Percentiles rank a stretch among this genome's conserved stretches.
Evolutionary conservation across 2,797 vertebrate species (phyloP).

Genomic region (Pampus argenteus): DNA sequence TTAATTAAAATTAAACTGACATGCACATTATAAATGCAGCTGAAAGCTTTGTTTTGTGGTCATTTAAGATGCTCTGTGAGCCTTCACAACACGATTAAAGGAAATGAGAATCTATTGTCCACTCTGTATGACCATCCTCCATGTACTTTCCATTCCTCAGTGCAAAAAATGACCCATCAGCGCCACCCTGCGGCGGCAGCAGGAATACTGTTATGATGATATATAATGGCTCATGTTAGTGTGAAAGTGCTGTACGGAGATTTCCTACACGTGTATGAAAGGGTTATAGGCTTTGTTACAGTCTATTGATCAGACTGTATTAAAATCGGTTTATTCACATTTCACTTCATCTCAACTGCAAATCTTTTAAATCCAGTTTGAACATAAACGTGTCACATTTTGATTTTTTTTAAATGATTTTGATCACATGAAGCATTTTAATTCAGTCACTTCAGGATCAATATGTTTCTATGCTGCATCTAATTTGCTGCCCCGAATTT

Average conservation of each 20-base stretch:
- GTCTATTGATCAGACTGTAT: fast-evolving
- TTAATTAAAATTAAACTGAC: background rate
- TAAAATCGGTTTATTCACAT: background rate
- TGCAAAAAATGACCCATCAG: constrained; percentile 26
- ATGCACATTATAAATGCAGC: background rate
- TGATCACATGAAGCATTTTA: background rate
- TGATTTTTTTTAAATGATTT: background rate
- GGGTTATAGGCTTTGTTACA: background rate
- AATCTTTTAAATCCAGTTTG: fast-evolving
- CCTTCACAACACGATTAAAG: background rate
- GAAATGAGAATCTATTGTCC: background rate
- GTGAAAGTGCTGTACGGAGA: background rate
- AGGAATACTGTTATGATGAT: too few relatives aligned
- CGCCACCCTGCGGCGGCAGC: constrained; percentile 44
- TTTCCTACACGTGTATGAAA: constrained; percentile 1
- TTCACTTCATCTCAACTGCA: background rate
- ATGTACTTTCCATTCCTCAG: background rate
- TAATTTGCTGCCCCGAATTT: background rate
- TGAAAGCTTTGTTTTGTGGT: background rate
- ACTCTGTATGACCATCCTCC: background rate
- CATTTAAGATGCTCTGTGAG: background rate
- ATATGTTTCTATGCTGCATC: background rate
- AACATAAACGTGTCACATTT: background rate
- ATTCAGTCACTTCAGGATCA: background rate
- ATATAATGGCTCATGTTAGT: background rate